Base-by-base conservation (phyloP, 1,140 invertebrate species). In the Leptoteleia sp. region DNA sequence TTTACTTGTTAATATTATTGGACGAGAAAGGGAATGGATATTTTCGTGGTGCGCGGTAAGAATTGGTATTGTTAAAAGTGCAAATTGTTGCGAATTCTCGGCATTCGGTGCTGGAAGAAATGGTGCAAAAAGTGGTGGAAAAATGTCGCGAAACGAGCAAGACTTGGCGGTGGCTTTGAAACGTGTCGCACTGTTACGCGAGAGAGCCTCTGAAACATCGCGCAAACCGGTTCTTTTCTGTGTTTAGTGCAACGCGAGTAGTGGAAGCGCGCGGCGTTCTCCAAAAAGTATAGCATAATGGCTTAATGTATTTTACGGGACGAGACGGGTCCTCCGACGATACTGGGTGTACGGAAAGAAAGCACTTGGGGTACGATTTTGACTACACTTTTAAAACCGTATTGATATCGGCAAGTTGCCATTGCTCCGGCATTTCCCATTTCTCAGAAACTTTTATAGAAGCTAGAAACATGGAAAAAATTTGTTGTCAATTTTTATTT, bases 201-300 rank as follows among this genome's bases (percentile, higher is more conserved):
- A 54, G 64, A 54, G 64, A 68, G 33, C 43, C 52, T 50, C 67
- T 55, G 37, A 71, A 71, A 71, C 67, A 55, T 71, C 67, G 67
- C 67, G 67, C 43, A 71, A 71, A 71, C 67, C 67, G 67, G 67
- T 71, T 71, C 52, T 52, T 45, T 52, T 61, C 27, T 55, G 57
- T 65, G 67, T 37, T 59, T 27, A 16, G 55, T 71, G 67, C 45
- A 57, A 68, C 52, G 52, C 22, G 27, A 27, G 35, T 17, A 27
- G 19, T 27, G 8, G 5, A 15, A 19, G 33, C 31, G 27, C 43
- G 47, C 47, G 43, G 45, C 12, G 61, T 33, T 42, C 35, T 31
- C 16, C 67, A 9, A 71, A 61, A 71, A 61, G 6, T 37, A 12
- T 52, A 27, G 29, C 19, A 16, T 22, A 35, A 31, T 50, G 13